Base-by-base conservation (phyloP, 1,140 invertebrate species). In the Rhyzopertha dominica region DNA sequence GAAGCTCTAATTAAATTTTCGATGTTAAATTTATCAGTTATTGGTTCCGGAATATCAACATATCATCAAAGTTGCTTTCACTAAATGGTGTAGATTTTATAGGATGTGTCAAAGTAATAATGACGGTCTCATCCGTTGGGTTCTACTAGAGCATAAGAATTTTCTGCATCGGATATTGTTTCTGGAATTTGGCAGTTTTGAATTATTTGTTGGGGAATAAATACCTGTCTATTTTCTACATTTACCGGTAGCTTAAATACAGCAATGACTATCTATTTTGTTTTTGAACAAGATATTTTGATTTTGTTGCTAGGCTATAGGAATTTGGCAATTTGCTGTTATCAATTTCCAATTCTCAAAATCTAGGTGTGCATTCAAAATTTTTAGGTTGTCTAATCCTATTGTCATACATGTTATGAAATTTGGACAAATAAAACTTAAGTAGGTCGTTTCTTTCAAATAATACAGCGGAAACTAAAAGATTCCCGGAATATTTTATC, bases 391-490 rank as follows among this genome's bases (percentile, higher is more conserved):
- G 25, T 26, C 25, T 9, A 26, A 26, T 26, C 25, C 25, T 26
- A 26, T 26, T 9, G n/a, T 26, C 25, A n/a, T 9, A 26, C 9
- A 26, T 9, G 9, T 26, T 26, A 26, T 26, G 25, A 26, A 26
- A 26, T 26, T 26, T 26, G n/a, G n/a, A 26, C n/a, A 26, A 26
- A 26, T 9, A 26, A 9, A 26, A 9, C n/a, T 26, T 26, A 26
- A 26, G 8, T 26, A 9, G 25, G 9, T 26, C n/a, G 25, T 26
- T 26, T 9, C 8, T 26, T 26, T 26, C n/a, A 26, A 26, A 26
- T n/a, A 39, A 39, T 17, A 39, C 28, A 16, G 37, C 14, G 10
- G 37, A 19, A n/a, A 39, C 37, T 7, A 28, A 39, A 39, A 7
- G 37, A 24, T 19, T 40, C 38, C 9, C 29, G 28, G 5, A 18